These are phyloP conservation scores for Amblyjoppa fuscipennis DNA, from an alignment of 2,888 invertebrate species.

Conservation along the genomic window DNA sequence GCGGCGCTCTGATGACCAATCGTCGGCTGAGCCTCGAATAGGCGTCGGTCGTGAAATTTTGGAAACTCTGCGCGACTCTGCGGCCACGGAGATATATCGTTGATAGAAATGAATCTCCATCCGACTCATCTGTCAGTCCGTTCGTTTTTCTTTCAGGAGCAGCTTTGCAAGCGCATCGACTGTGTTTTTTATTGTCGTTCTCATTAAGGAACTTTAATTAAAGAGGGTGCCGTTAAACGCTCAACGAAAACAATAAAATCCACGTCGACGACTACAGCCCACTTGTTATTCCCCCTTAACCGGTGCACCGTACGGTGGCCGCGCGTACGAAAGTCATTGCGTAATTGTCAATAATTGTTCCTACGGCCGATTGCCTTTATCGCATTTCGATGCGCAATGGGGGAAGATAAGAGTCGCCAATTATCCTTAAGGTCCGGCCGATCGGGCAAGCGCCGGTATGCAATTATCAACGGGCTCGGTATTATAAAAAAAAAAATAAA, in stretches of 20 bases:
- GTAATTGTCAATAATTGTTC: conserved; percentile 77
- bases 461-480: neutral
- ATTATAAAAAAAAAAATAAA: neutral
- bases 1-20: conserved; percentile 10
- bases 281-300: conserved; percentile 18
- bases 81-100: neutral
- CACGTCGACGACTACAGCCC: conserved; percentile 41
- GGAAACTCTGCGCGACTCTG: neutral
- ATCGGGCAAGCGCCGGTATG: neutral
- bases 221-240: conserved; percentile 68
- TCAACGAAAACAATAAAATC: conserved; percentile 74
- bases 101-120: neutral
- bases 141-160: neutral
- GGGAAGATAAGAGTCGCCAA: conserved; percentile 72
- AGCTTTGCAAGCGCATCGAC: conserved; percentile 5
- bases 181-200: conserved; percentile 68
- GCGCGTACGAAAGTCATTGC: conserved; percentile 65
- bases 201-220: conserved; percentile 72
- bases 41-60: conserved; percentile 37
- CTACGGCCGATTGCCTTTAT: conserved; percentile 69
- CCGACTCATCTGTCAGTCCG: neutral
- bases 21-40: conserved; percentile 39
- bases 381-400: conserved; percentile 54
- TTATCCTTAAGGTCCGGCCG: conserved; percentile 28
- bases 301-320: neutral